Conservation (phyloP, 2,888 invertebrate species). For the Scotopteryx bipunctaria region DNA sequence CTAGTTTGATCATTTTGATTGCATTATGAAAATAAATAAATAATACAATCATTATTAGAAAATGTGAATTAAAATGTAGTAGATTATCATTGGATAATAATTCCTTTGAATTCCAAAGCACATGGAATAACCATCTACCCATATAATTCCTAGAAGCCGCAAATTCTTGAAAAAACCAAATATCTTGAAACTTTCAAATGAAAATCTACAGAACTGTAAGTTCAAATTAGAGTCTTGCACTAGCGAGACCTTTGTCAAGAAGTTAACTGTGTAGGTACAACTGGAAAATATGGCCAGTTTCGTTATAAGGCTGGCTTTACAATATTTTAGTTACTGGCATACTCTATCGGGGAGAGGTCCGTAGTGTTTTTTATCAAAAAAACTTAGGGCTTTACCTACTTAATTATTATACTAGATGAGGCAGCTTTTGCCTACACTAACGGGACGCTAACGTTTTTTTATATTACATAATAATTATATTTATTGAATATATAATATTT, state of each 20-base stretch:
- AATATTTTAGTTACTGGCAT: conserved; percentile 10
- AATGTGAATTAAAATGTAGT: too few relatives aligned
- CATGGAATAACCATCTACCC: too few relatives aligned
- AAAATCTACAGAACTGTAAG: conserved; percentile 34
- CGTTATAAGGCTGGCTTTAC: conserved; percentile 24
- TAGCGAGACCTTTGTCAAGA: conserved; percentile 36
- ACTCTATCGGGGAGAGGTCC: neutral
- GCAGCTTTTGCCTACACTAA: too few relatives aligned
- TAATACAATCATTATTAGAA: too few relatives aligned
- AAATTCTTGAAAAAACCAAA: conserved; percentile 19
- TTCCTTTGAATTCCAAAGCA: neutral
- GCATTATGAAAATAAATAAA: too few relatives aligned
- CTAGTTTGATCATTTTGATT: too few relatives aligned
- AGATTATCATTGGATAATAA: too few relatives aligned
- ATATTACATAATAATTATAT: too few relatives aligned
- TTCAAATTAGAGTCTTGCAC: conserved; percentile 34
- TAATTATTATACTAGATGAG: too few relatives aligned
- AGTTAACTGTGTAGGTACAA: conserved; percentile 33
- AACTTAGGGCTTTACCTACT: too few relatives aligned
- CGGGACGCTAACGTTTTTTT: too few relatives aligned
- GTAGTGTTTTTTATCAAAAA: neutral
- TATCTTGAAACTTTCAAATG: conserved; percentile 28
- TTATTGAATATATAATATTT: too few relatives aligned
- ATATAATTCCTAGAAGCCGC: neutral
- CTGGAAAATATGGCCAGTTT: conserved; percentile 36